Percentiles rank a stretch among this genome's conserved stretches.
Conservation (phyloP, 2,797 vertebrate genomes). For the Lycodopsis pacificus region DNA sequence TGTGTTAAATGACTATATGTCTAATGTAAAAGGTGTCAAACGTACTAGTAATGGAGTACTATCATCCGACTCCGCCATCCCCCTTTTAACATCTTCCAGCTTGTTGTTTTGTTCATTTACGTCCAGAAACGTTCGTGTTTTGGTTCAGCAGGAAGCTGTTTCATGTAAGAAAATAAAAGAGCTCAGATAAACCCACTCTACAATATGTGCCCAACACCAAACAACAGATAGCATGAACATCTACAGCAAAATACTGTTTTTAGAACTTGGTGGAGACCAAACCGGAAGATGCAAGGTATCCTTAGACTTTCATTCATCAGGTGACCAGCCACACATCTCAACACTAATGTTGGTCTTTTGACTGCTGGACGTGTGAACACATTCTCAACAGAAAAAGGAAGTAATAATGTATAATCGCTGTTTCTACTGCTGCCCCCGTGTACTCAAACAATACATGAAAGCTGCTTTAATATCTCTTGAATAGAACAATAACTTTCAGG, state of each 20-base stretch:
- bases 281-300: not conserved
- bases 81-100: not conserved
- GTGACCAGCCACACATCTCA: not conserved
- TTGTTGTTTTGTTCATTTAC: not conserved
- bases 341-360: not conserved
- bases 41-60: not conserved
- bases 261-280: not conserved
- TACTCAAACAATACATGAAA: not conserved
- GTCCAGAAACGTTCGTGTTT: not conserved
- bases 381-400: not conserved
- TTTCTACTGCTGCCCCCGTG: not conserved
- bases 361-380: not conserved
- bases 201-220: not conserved
- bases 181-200: not conserved
- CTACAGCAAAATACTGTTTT: not conserved
- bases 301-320: not conserved
- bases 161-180: not conserved
- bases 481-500: not conserved
- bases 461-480: conserved; percentile 2
- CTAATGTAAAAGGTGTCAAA: not conserved
- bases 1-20: not conserved
- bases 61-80: not conserved
- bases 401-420: not conserved
- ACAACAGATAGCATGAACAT: not conserved
- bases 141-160: not conserved